Evolutionary conservation across 2,113 vertebrate genomes (phyloP), one percentile per base, ranked within the genome.

Genomic region (Psittacula cyanocephala): DNA sequence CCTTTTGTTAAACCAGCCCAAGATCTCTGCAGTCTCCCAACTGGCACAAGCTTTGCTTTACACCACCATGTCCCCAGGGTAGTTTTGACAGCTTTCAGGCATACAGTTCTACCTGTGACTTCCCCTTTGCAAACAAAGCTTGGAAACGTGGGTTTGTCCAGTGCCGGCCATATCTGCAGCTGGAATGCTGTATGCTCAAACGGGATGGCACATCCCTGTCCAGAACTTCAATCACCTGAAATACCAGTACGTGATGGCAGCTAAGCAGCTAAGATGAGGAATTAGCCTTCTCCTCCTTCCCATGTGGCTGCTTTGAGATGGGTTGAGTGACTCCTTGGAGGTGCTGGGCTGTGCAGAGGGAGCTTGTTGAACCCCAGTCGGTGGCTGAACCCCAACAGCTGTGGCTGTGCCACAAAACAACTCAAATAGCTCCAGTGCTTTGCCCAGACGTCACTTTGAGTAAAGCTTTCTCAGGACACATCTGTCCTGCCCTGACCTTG

Each of bases 231-330:
- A 10, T 19, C 28, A 41, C 37, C 39, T 35, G 46, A 46, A 35
- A 12, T 22, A 6, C 3, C 27, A 11, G 24, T 4, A 19, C 0
- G 0, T 35, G 65, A 19, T 3, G 14, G 57, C 50, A 53, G n/a
- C 35, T 41, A 39, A 33, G 33, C 78, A 52, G 53, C 43, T 60
- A 22, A 53, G 4, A 17, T 39, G 41, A 52, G 46, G 31, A 37
- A 37, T 37, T 16, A 11, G 25, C 23, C 6, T 27, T 78, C 41
- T 75, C 18, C 15, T 22, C 7, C 3, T 70, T 59, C 67, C 68
- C 9, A 1, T 7, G 49, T 13, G 37, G 17, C 33, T 71, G 59
- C 14, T 77, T 77, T 59, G 19, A 52, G 46, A 6, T 35, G 57
- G 41, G 24, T 24, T 67, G 52, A n/a, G 41, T 13, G 63, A 15